Evolutionary conservation across 2,797 vertebrate genomes (phyloP).

Genomic region (Nothura maculosa): DNA sequence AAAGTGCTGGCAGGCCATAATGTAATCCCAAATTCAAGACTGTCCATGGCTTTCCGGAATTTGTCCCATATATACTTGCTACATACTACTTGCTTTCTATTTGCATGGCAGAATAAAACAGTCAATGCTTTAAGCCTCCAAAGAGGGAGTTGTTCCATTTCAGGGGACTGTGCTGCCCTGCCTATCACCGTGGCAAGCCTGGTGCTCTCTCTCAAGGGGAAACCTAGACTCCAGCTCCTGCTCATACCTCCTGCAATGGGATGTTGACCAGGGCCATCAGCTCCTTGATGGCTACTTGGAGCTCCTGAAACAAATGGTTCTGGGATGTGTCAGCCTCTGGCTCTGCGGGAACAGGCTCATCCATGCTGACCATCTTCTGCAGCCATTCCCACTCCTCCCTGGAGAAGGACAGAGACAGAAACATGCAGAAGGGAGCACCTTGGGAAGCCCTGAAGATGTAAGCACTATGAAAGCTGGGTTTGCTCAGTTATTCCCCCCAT

Average conservation of each 20-base stretch:
- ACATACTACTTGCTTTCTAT: not conserved
- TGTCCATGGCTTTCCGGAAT: not conserved
- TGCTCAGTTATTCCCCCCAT: not conserved
- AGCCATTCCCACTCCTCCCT: conserved; percentile 96
- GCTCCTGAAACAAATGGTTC: conserved; percentile 87
- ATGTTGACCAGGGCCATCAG: conserved; percentile 90
- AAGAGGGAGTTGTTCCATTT: not conserved
- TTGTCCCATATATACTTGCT: not conserved
- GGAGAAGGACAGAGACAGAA: conserved; percentile 4
- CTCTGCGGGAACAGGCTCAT: conserved; percentile 82
- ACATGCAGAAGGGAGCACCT: not conserved
- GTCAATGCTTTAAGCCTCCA: not conserved
- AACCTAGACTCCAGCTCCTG: not conserved
- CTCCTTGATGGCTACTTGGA: conserved; percentile 87
- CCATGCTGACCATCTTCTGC: conserved; percentile 84
- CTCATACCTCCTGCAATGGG: conserved; percentile 87
- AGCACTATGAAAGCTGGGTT: not conserved
- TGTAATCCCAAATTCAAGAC: not conserved
- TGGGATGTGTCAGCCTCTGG: conserved; percentile 82
- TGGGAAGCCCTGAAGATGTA: rapidly evolving
- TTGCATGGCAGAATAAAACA: not conserved
- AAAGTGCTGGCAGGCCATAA: not conserved
- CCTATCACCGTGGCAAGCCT: not conserved
- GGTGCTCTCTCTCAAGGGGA: rapidly evolving
- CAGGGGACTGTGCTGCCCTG: no score